Percentiles rank a stretch among this genome's conserved stretches.
These are phyloP conservation scores for Musca vetustissima DNA, from an alignment of 1,140 invertebrate species.

Conservation along the genomic window DNA sequence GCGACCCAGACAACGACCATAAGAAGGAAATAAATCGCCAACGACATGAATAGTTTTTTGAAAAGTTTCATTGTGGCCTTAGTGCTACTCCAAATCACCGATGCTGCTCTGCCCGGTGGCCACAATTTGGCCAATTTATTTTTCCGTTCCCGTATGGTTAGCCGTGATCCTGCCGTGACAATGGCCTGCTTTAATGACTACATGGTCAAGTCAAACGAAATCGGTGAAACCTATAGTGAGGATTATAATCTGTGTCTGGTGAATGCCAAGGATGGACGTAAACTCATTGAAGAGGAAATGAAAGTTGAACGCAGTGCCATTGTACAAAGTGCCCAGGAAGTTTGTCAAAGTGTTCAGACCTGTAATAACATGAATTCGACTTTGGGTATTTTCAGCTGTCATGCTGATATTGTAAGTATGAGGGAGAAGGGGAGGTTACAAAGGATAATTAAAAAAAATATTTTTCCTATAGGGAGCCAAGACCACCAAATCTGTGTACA, in stretches of 20 bases:
- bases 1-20: not conserved
- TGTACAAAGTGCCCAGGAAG: slow-evolving; percentile 28
- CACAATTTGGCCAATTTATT: slow-evolving; percentile 44
- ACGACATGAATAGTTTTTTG: not conserved
- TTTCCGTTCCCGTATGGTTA: slow-evolving; percentile 38
- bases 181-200: slow-evolving; percentile 48
- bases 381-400: slow-evolving; percentile 44
- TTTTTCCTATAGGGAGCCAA: slow-evolving; percentile 38
- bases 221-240: slow-evolving; percentile 39
- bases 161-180: slow-evolving; percentile 39
- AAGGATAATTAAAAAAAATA: too few species aligned
- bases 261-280: slow-evolving; percentile 32
- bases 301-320: slow-evolving; percentile 35
- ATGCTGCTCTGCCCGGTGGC: slow-evolving; percentile 15
- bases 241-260: slow-evolving; percentile 36
- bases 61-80: not conserved
- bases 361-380: slow-evolving; percentile 37
- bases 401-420: slow-evolving; percentile 40
- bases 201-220: slow-evolving; percentile 43
- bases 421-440: too few species aligned
- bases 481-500: slow-evolving; percentile 44
- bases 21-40: not conserved
- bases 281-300: slow-evolving; percentile 41
- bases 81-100: not conserved
- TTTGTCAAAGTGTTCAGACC: slow-evolving; percentile 32